A percentile compares a stretch with the other conserved stretches of the same genome.
phyloP scores from a whole-genome alignment of 2,888 invertebrate species.

The Malacosoma neustria region DNA sequence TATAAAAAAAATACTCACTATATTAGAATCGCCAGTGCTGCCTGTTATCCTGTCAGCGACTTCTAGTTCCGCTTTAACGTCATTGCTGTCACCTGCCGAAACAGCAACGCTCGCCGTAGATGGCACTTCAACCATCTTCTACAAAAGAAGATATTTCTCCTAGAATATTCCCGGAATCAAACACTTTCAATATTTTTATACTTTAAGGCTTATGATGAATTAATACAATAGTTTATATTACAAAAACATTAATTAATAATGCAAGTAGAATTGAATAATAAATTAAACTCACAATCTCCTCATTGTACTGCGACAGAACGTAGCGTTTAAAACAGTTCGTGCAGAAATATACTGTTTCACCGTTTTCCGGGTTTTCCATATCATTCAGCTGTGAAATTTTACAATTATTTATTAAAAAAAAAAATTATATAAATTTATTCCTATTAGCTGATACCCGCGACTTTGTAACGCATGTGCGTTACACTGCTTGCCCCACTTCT shows the following conservation, averaged over 20 bases:
- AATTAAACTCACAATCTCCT: constrained; percentile 43
- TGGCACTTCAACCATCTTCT: constrained; percentile 27
- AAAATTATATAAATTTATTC: not conserved
- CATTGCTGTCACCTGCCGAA: constrained; percentile 39
- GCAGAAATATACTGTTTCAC: constrained; percentile 48
- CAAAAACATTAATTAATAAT: too few relatives aligned
- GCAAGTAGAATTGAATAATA: not conserved
- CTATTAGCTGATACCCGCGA: too few relatives aligned
- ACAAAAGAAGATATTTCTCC: not conserved
- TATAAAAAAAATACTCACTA: too few relatives aligned
- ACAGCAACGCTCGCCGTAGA: constrained; percentile 36
- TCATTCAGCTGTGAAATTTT: constrained; percentile 28
- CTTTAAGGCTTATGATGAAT: too few relatives aligned
- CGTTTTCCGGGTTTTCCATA: constrained; percentile 21
- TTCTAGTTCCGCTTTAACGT: constrained; percentile 10
- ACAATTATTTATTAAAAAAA: too few relatives aligned
- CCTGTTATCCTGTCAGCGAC: constrained; percentile 8
- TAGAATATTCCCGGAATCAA: too few relatives aligned
- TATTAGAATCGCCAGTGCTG: constrained; percentile 17
- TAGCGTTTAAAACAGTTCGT: constrained; percentile 65
- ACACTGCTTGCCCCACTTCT: too few relatives aligned
- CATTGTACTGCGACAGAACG: constrained; percentile 30
- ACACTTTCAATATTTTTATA: too few relatives aligned
- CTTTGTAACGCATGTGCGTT: too few relatives aligned
- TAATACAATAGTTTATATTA: too few relatives aligned